Evolutionary conservation across 2,113 vertebrate species (phyloP), one percentile per base, ranked within the genome.

Genomic region (Romanogobio albipinnatus): DNA sequence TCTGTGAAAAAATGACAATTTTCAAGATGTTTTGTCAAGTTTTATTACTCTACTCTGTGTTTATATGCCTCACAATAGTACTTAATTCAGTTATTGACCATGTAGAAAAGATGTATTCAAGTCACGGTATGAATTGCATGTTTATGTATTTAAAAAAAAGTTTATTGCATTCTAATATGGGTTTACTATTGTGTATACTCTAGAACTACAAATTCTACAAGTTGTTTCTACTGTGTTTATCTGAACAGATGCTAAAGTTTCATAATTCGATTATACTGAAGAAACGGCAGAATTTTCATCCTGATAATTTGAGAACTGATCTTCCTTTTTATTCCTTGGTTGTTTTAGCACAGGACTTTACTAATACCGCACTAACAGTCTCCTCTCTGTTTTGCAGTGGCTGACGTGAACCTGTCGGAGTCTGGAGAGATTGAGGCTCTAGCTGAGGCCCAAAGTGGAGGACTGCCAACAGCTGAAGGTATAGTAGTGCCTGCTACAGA

Each of bases 401-500:
- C 95, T 85, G 95, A 96, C 86, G 87, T 88, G 82, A 94, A 94
- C 84, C 89, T 93, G 76, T 90, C 93, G 0, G 93, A 95, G 84
- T 87, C 92, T 3, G 93, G 86, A 49, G 94, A 96, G 81, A 86
- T 93, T 5, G 89, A 96, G 91, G 92, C 93, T 86, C 91, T 95
- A 47, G 89, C 89, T 0, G 95, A 95, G 85, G 94, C 92, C 87
- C 94, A 93, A 29, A 92, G 95, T 36, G 91, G 93, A 87, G 94
- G 93, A 33, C 49, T 95, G 88, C 95, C 96, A 66, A 96, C 96
- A 71, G 90, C 93, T 33, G 94, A 95, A 95, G 96, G 96, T 97
- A 94, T 71, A 22, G 22, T 24, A 81, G 17, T 39, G 39, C 6
- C 6, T 39, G 39, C 6, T 39, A 39, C 39, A 39, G 39, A 39